Base-by-base conservation (phyloP, 2,888 invertebrate species). In the Sicus ferrugineus region DNA sequence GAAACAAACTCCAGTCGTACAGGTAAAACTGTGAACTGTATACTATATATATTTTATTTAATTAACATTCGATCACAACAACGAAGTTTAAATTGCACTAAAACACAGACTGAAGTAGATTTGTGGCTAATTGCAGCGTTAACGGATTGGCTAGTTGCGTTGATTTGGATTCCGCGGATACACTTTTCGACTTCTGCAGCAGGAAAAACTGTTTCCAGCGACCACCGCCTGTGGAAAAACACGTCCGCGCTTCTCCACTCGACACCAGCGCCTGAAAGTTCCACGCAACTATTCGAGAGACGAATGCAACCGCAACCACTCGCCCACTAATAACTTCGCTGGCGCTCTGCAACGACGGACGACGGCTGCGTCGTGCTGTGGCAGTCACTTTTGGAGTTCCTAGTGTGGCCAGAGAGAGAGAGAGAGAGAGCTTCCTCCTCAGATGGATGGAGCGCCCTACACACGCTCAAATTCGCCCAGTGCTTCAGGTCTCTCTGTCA, bases 241-340 rank as follows among this genome's bases (percentile, higher is more conserved):
- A 79, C 81, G 81, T 81, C 81, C 80, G 79, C 77, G 77, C 79
- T 76, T 75, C 75, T 73, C 77, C 73, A 75, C 75, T 74, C 74
- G 76, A 76, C 77, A 79, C 78, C 75, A 81, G 80, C 78, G 78
- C 79, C 81, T 81, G 74, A 80, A 81, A 54, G 54, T 52, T 52
- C 38, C 38, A 16, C 65, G 38, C 38, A 38, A 38, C 38, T 38
- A 11, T 38, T 38, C 6, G 11, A 38, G 11, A 38, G 6, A 6
- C 38, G 38, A 38, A 38, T 9, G 38, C 38, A 11, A 38, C 38
- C 6, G 6, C 38, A 38, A 38, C 11, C 38, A n/a, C n/a, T n/a
- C n/a, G n/a, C n/a, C n/a, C n/a, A n/a, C n/a, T n/a, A n/a, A n/a
- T n/a, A n/a, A n/a, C n/a, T n/a, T n/a, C n/a, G n/a, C n/a, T n/a